These are phyloP conservation scores for Bugulina stolonifera DNA, from an alignment of 2,888 invertebrate genomes.

Conservation along the genomic window DNA sequence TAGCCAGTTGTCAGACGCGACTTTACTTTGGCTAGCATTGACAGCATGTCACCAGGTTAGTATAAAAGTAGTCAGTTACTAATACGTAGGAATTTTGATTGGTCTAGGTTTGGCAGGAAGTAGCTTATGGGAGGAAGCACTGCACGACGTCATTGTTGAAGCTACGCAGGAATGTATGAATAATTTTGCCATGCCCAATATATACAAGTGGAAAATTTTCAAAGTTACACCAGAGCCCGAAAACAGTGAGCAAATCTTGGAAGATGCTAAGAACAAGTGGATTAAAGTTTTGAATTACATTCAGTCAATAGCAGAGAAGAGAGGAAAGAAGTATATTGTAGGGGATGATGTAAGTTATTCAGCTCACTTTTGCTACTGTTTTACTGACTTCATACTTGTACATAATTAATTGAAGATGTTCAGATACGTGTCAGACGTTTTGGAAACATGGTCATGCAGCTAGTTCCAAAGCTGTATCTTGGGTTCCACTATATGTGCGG, in stretches of 20 bases:
- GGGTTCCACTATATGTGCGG: too few species aligned
- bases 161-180: constrained; percentile 4
- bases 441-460: too few species aligned
- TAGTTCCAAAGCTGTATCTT: too few species aligned
- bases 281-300: background rate
- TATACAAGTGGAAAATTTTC: constrained; percentile 5
- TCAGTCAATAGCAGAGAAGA: background rate
- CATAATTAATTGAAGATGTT: too few species aligned
- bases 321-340: constrained; percentile 22
- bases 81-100: too few species aligned
- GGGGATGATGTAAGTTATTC: background rate
- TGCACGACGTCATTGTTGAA: constrained; percentile 2
- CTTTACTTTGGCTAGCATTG: too few species aligned
- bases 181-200: background rate
- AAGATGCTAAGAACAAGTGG: constrained; percentile 11
- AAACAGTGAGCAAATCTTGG: background rate
- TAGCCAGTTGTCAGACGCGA: too few species aligned
- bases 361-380: too few species aligned
- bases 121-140: background rate
- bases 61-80: too few species aligned
- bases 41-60: too few species aligned
- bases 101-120: background rate
- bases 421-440: too few species aligned
- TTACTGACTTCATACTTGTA: too few species aligned
- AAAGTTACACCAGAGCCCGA: background rate